These are phyloP conservation scores for Cladorhizidae sp. DNA, from an alignment of 37 sponge, comb jelly and placozoan genomes.

Conservation along the genomic window DNA sequence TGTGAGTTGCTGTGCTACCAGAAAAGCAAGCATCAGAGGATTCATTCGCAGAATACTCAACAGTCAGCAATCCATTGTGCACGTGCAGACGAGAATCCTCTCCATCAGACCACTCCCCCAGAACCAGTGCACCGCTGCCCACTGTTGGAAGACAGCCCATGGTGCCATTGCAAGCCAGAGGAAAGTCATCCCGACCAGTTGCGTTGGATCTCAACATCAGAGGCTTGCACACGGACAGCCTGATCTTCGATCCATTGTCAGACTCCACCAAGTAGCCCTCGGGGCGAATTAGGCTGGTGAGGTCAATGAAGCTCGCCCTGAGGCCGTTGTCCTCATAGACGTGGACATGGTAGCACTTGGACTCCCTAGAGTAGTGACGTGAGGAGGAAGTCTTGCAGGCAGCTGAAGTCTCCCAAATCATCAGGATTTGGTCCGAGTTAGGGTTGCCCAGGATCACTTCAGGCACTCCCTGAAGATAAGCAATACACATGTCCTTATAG, in stretches of 20 bases:
- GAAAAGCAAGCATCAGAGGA: neutral
- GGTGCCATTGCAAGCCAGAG: neutral
- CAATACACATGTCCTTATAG: neutral
- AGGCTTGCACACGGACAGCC: conserved; percentile 55
- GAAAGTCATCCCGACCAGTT: neutral
- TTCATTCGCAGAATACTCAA: neutral
- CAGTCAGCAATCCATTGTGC: neutral
- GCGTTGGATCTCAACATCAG: neutral
- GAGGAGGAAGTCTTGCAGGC: conserved; percentile 40
- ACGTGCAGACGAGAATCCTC: conserved; percentile 6
- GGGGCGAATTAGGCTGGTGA: conserved; percentile 40
- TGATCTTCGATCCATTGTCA: conserved; percentile 6
- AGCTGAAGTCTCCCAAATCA: conserved; percentile 73
- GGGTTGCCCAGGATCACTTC: conserved; percentile 53
- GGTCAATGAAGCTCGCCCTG: conserved; percentile 53
- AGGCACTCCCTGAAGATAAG: conserved; percentile 52
- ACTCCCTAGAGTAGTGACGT: conserved; percentile 31
- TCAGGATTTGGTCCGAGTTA: conserved; percentile 13
- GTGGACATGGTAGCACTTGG: conserved; percentile 66
- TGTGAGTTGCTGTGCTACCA: neutral
- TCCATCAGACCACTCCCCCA: neutral
- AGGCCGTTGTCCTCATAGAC: conserved; percentile 41
- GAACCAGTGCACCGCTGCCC: neutral
- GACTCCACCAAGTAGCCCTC: conserved; percentile 41
- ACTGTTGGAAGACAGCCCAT: neutral